Base-by-base conservation (phyloP, 2,797 vertebrate genomes). In the Neopelma chrysocephalum region DNA sequence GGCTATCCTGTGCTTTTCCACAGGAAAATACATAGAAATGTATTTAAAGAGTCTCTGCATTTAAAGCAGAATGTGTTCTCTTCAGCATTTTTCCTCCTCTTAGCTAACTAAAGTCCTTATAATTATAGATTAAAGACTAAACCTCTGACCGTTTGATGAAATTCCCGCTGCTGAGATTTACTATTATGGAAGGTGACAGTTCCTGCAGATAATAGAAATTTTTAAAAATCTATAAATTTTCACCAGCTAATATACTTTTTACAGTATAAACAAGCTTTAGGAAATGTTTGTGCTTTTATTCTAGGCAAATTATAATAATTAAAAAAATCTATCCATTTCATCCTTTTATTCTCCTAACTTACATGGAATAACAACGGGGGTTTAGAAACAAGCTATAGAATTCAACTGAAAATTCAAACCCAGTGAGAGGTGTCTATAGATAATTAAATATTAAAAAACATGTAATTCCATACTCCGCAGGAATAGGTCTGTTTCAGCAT, bases 21-120 rank as follows among this genome's bases (percentile, higher is more conserved):
- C 2, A 29, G 12, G 21, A 61, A 12, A 76, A 21, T 31, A 43
- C 0, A 0, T 18, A 34, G 19, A 80, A 84, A 56, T 0, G 1
- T 21, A 75, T 88, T 68, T 26, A 62, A 70, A 75, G 10, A 5
- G 3, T 47, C 34, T 75, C 22, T 57, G 3, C 6, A 34, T 34
- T 38, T 69, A 68, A 71, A 93, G 11, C 27, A 72, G 5, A 11
- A 36, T 3, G 1, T 42, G 4, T 15, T 81, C 11, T 25, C 18
- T 80, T 65, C 54, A 71, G 5, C 15, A n/a, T 31, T 76, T 92
- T 93, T 60, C 12, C 6, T 79, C 21, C 22, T 72, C 19, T 85
- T 83, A 36, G 47, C 10, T 81, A 93, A 84, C 60, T 40, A 27
- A 78, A 71, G 22, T 57, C 27, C 2, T 78, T 77, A 75, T 47